Evolutionary conservation across 2,888 invertebrate genomes (phyloP).

Genomic region (Daptonema setosum): DNA sequence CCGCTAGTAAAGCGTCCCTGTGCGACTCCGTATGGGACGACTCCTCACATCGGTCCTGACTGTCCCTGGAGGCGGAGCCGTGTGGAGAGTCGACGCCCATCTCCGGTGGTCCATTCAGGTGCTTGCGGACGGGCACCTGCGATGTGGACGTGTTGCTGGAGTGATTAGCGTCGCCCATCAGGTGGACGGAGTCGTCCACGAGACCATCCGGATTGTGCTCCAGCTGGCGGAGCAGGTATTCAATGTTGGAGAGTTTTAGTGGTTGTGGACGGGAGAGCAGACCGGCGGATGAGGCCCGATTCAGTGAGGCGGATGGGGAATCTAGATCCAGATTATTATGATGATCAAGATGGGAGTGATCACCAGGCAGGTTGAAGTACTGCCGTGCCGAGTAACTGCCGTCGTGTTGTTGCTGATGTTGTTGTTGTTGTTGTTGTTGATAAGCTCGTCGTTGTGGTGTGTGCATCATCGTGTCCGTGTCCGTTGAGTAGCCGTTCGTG

Average conservation of each 20-base stretch:
- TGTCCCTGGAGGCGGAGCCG: neutral
- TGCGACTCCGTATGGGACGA: neutral
- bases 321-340: too few relatives aligned
- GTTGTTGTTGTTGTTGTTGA: too few relatives aligned
- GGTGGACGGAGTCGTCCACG: neutral
- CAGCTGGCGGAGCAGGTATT: slow-evolving; percentile 14
- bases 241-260: slow-evolving; percentile 17
- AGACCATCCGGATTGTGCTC: neutral
- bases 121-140: neutral
- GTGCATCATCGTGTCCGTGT: too few relatives aligned
- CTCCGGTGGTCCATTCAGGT: neutral
- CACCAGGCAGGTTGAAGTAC: too few relatives aligned
- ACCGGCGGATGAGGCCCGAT: neutral
- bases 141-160: neutral
- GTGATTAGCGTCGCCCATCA: neutral
- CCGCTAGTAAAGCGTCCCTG: neutral
- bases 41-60: neutral
- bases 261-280: slow-evolving; percentile 12
- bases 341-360: too few relatives aligned
- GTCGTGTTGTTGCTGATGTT: too few relatives aligned
- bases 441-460: too few relatives aligned
- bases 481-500: neutral
- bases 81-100: too few relatives aligned
- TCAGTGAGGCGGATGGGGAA: neutral
- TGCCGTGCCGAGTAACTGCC: too few relatives aligned